Evolutionary conservation across 2,797 vertebrate genomes (phyloP).

Genomic region (Chaetophractus vellerosus): DNA sequence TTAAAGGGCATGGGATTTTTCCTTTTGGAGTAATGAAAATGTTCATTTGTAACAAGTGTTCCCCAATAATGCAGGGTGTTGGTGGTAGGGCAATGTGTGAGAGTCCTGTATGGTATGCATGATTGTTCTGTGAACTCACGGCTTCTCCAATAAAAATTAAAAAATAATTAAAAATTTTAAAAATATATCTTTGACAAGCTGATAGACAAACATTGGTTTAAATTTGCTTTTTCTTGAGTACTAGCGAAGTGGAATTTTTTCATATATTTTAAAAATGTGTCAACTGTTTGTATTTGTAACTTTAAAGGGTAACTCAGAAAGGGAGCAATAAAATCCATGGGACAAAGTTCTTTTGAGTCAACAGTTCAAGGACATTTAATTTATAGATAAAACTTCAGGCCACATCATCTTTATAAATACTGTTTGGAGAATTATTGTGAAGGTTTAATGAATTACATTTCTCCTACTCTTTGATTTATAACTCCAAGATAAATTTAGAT

Average conservation of each 20-base stretch:
- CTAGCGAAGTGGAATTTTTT: not conserved
- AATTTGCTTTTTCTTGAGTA: slow-evolving; percentile 38
- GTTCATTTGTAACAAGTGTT: too few species aligned
- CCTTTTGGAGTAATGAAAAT: too few species aligned
- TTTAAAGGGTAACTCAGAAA: slow-evolving; percentile 54
- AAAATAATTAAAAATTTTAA: too few species aligned
- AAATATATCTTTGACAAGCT: not conserved
- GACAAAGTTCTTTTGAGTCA: slow-evolving; percentile 29
- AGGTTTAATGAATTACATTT: slow-evolving; percentile 6
- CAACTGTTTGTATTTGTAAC: slow-evolving; percentile 19
- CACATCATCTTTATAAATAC: slow-evolving; percentile 55
- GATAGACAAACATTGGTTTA: slow-evolving; percentile 20
- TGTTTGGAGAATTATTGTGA: not conserved
- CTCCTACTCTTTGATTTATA: slow-evolving; percentile 27
- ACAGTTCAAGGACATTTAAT: slow-evolving; percentile 54
- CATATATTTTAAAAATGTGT: slow-evolving; percentile 25
- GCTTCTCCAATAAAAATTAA: too few species aligned
- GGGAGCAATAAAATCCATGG: not conserved
- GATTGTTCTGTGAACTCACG: too few species aligned
- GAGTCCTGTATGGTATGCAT: too few species aligned
- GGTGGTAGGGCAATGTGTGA: too few species aligned
- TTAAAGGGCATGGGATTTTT: too few species aligned
- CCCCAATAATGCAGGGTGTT: too few species aligned
- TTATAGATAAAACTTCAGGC: not conserved
- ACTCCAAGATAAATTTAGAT: not conserved